Percentiles rank a stretch among this genome's conserved stretches.
These are phyloP conservation scores for Gnathonemus longibarbis DNA, from an alignment of 2,113 vertebrate species.

Conservation along the genomic window DNA sequence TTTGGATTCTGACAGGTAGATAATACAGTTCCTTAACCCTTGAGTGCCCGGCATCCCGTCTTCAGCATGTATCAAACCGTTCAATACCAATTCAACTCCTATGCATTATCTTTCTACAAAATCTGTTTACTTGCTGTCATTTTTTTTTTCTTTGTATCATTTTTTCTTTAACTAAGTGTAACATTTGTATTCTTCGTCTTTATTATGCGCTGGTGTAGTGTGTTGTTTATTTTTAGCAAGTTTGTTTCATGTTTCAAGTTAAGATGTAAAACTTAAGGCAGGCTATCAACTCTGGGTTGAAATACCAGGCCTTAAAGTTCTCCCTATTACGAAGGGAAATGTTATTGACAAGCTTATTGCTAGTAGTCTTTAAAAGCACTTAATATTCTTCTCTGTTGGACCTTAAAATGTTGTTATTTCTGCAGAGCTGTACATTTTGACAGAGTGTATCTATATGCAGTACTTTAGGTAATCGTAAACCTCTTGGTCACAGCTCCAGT, in stretches of 20 bases:
- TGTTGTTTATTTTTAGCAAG: neutral
- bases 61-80: neutral
- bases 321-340: neutral
- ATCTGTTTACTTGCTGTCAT: neutral
- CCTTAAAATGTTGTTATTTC: neutral
- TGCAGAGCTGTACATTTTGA: neutral
- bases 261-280: neutral
- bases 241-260: constrained; percentile 9
- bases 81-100: neutral
- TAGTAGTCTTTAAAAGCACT: neutral
- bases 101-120: neutral
- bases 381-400: neutral
- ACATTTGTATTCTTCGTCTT: neutral
- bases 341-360: neutral
- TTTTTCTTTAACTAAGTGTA: neutral
- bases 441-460: neutral
- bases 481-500: neutral
- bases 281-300: neutral
- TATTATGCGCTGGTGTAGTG: neutral
- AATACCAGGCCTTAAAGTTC: neutral
- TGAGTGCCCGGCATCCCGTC: neutral
- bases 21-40: neutral
- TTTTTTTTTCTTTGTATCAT: neutral
- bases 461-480: neutral
- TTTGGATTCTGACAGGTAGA: neutral